Conservation (phyloP, 2,113 vertebrate species). For the Myotis brandtii region DNA sequence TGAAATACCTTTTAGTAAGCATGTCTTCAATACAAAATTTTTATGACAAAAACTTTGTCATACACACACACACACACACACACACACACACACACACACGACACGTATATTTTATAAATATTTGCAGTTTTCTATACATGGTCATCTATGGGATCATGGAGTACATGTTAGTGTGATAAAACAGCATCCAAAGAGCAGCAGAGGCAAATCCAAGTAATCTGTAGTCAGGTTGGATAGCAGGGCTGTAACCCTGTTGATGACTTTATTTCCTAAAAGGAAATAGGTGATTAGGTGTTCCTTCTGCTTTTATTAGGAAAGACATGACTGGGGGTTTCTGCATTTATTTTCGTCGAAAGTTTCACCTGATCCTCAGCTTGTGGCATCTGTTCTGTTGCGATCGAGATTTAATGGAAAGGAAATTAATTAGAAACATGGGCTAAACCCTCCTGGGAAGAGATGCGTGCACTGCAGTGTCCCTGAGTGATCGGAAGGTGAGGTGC, state of each 20-base stretch:
- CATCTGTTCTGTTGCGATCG: conserved; percentile 2
- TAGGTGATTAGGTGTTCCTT: conserved; percentile 8
- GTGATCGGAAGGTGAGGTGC: conserved; percentile 13
- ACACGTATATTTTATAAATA: background rate
- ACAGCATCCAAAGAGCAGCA: background rate
- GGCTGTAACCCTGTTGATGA: conserved; percentile 34
- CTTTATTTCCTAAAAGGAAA: conserved; percentile 65
- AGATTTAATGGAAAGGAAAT: conserved; percentile 71
- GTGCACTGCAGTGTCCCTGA: conserved; percentile 55
- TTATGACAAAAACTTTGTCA: background rate
- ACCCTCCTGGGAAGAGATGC: conserved; percentile 44
- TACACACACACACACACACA: too few species aligned
- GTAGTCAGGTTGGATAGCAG: conserved; percentile 37
- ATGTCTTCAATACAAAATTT: background rate
- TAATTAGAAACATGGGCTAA: conserved; percentile 61
- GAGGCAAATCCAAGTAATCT: conserved; percentile 7
- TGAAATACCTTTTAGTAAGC: background rate
- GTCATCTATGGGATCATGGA: background rate
- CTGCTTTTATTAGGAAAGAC: conserved; percentile 68
- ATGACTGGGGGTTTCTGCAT: conserved; percentile 43
- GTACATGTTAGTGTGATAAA: background rate
- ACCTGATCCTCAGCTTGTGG: conserved; percentile 53
- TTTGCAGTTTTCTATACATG: background rate
- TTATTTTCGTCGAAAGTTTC: conserved; percentile 59
- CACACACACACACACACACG: too few species aligned